Evolutionary conservation across 2,888 invertebrate species (phyloP).

Genomic region (Pyralis farinalis): DNA sequence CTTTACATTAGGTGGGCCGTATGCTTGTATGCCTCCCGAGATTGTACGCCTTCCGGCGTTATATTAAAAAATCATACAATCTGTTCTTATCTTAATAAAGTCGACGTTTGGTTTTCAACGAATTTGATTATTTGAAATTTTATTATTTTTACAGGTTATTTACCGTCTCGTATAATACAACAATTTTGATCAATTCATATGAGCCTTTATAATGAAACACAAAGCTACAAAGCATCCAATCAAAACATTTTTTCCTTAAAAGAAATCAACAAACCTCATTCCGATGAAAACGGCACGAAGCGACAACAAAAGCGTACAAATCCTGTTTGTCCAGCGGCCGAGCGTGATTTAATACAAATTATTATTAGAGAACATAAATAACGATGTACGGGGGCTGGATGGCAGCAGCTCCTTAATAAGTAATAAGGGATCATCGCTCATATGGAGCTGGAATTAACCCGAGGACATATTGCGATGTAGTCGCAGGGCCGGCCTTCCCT

Average conservation of each 20-base stretch:
- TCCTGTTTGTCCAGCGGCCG: slow-evolving; percentile 73
- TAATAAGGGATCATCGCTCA: slow-evolving; percentile 80
- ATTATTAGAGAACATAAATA: slow-evolving; percentile 81
- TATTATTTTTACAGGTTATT: too few species aligned
- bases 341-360: slow-evolving; percentile 80
- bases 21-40: too few species aligned
- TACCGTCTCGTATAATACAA: too few species aligned
- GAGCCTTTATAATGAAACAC: neutral
- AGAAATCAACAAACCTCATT: slow-evolving; percentile 49
- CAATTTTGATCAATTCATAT: neutral
- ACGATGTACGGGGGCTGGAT: slow-evolving; percentile 58
- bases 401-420: slow-evolving; percentile 74
- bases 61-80: too few species aligned
- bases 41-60: too few species aligned
- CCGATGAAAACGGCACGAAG: slow-evolving; percentile 40
- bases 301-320: slow-evolving; percentile 76
- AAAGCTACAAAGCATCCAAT: slow-evolving; percentile 8
- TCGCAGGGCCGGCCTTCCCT: slow-evolving; percentile 10
- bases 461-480: slow-evolving; percentile 56
- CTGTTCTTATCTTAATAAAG: too few species aligned
- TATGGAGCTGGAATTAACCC: slow-evolving; percentile 64
- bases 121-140: too few species aligned
- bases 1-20: too few species aligned
- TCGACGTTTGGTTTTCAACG: too few species aligned
- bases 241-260: slow-evolving; percentile 40